Base-by-base conservation (phyloP, 2,888 invertebrate genomes). In the Helicoverpa assulta region DNA sequence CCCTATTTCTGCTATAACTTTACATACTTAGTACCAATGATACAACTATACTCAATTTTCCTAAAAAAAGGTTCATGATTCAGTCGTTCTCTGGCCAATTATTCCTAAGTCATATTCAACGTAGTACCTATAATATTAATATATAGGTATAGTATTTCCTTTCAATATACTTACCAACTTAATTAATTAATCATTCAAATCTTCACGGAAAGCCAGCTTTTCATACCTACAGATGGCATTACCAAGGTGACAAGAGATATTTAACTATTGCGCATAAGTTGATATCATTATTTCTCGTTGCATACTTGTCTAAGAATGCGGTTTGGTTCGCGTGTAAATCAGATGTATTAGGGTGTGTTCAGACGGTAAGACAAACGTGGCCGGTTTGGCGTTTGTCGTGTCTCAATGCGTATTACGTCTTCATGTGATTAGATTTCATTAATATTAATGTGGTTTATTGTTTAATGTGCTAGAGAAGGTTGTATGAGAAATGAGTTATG, bases 231-330 rank as follows among this genome's bases (percentile, higher is more conserved):
- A 67, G 61, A 78, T 67, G 79, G 43, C 8, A 16, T 52, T 26
- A 78, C 40, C 61, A 73, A 76, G 62, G 62, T 60, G 19, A 59
- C 19, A 62, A 56, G 37, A 18, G 7, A 50, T 64, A 63, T 26
- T 5, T 18, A 74, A 65, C 16, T 50, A 40, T 56, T 21, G 40
- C 55, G 7, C 43, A 77, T 67, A 73, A 50, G 52, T 64, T 59
- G 57, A 60, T 63, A 61, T 75, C 55, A 69, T 73, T 73, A 82
- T 70, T 77, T 77, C 66, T 65, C 52, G 26, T 63, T 77, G 74
- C 73, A 77, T 77, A 73, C 83, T 21, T 56, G 78, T 50, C 21
- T 60, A 81, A 67, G 81, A 81, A 81, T 81, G 81, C 26, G 52
- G 81, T 83, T 67, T 26, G 56, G 62, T 69, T 14, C 59, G 61